These are phyloP conservation scores for Paedocypris micromegethes DNA, from an alignment of 2,797 vertebrate genomes.

Conservation along the genomic window DNA sequence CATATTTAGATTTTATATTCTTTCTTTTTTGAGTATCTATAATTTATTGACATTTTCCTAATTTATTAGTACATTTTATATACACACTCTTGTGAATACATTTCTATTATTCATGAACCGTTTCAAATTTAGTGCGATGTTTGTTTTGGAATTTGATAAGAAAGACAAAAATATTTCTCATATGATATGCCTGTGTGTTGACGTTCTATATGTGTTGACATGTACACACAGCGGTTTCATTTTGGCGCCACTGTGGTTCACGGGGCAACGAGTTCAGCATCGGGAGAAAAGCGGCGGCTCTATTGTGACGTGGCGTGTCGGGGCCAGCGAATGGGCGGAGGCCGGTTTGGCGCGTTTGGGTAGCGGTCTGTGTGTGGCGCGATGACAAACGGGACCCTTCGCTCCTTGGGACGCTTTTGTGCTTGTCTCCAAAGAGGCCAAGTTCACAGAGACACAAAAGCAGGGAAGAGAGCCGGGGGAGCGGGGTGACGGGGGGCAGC, in stretches of 20 bases:
- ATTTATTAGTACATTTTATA: no score
- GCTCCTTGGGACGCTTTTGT: conserved; percentile 63
- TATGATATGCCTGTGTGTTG: no score
- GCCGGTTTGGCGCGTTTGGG: conserved; percentile 10
- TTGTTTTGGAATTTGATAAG: no score
- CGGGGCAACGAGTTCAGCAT: conserved; percentile 28
- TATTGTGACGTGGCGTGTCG: conserved; percentile 1
- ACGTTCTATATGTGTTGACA: no score
- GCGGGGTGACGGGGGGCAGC: conserved; percentile 20
- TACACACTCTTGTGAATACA: no score
- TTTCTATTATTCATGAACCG: no score
- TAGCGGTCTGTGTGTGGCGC: conserved; percentile 40
- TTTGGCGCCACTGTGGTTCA: conserved; percentile 4
- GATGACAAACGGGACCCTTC: conserved; percentile 50
- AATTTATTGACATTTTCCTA: no score
- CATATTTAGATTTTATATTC: no score
- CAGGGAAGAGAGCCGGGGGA: conserved; percentile 3
- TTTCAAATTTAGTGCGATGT: no score
- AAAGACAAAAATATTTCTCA: no score
- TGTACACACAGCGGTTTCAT: neutral
- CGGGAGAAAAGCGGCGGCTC: neutral
- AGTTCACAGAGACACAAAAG: conserved; percentile 64
- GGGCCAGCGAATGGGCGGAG: conserved; percentile 36
- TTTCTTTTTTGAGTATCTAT: no score
- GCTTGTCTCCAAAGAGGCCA: conserved; percentile 57